phyloP scores from a whole-genome alignment of 2,113 vertebrate genomes.

The Nymphicus hollandicus region DNA sequence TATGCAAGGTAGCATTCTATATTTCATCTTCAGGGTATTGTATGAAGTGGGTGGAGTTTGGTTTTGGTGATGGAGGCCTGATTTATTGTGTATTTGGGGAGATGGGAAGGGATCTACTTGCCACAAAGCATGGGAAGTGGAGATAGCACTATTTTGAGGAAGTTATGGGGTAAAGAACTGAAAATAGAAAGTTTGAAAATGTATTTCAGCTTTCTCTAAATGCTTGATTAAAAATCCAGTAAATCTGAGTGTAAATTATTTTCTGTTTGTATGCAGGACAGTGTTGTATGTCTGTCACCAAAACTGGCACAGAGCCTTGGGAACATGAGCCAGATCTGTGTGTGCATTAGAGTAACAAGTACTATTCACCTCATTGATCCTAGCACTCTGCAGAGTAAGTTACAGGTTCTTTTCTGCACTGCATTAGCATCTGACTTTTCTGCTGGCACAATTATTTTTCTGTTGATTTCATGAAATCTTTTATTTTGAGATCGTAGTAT shows the following conservation, averaged over 20 bases:
- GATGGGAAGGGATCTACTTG: rapidly evolving
- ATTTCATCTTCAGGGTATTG: background rate
- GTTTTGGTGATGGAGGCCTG: background rate
- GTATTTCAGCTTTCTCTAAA: background rate
- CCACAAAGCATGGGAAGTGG: rapidly evolving
- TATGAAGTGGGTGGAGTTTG: background rate
- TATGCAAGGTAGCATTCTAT: conserved; percentile 87
- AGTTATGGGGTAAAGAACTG: background rate
- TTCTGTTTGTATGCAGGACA: conserved; percentile 81
- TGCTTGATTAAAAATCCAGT: background rate
- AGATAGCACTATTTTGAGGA: background rate
- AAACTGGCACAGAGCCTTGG: conserved; percentile 92
- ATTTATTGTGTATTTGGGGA: background rate
- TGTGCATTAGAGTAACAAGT: conserved; percentile 90
- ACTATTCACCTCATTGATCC: conserved; percentile 94
- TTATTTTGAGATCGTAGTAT: background rate
- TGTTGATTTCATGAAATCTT: background rate
- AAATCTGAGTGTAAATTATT: background rate
- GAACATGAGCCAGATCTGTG: conserved; percentile 95
- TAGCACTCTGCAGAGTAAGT: conserved; percentile 90
- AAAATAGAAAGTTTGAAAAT: rapidly evolving
- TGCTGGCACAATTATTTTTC: background rate
- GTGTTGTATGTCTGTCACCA: conserved; percentile 91
- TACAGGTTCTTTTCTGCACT: background rate
- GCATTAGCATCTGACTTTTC: rapidly evolving